Base-by-base conservation (phyloP, 2,888 invertebrate genomes). In the Cataglyphis cursor region DNA sequence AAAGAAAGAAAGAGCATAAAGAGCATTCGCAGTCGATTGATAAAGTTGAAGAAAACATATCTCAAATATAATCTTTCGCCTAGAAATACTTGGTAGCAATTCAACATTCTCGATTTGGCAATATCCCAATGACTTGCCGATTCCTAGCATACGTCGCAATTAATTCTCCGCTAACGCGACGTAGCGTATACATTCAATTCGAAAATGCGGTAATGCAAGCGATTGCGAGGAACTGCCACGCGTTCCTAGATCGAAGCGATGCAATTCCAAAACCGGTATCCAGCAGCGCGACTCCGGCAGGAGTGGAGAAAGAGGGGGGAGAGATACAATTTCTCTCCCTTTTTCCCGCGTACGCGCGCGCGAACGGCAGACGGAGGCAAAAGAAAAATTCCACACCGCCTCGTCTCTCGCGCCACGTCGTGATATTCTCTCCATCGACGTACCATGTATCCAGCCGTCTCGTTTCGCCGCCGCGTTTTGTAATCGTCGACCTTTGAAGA, bases 181-280 rank as follows among this genome's bases (percentile, higher is more conserved):
- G 12, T n/a, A n/a, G n/a, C 12, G 35, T 31, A 5, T 48, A 48
- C 18, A 31, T 75, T 66, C 54, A 41, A 54, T 76, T 76, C 54
- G 38, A 68, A 68, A 57, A 54, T 57, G 41, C 73, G 12, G 59
- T 41, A 24, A 73, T 38, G 38, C 66, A 54, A 48, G 75, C 41
- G 12, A 51, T 51, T 28, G 75, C 66, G 3, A 51, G 65, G 35
- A 64, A 51, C n/a, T 21, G 68, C 57, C 66, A 41, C 57, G 51
- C 51, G 76, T 76, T 38, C 68, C 65, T 24, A 65, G 75, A 35
- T 54, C 66, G 68, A 66, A 57, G 54, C 76, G 35, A 68, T 68
- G 76, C 76, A 57, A 54, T 41, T 54, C 68, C 68, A 28, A 76
- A 76, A 76, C 76, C 76, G 76, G 76, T 76, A 76, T 76, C 28